Evolutionary conservation across 2,113 vertebrate genomes (phyloP), one percentile per base, ranked within the genome.

Genomic region (Siniperca chuatsi): DNA sequence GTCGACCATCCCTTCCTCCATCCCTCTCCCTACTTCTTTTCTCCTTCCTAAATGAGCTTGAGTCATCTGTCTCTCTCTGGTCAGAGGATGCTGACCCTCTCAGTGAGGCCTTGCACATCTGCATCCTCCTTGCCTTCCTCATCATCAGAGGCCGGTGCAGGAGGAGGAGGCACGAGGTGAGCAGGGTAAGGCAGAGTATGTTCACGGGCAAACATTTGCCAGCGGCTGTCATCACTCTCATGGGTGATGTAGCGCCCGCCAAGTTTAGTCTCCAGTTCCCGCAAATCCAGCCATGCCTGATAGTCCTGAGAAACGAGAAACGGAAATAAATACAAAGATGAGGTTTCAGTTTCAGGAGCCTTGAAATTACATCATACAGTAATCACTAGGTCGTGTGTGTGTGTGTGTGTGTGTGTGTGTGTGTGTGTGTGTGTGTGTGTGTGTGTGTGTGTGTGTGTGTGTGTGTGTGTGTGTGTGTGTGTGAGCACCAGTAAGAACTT

Each of bases 51-150:
- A 71, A 78, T 57, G 25, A 48, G 48, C 37, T 42, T 0, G 60
- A 81, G 87, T 83, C 60, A 16, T 40, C 4, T 8, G 11, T 21
- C 33, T 74, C 50, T 76, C 20, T 50, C 75, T 54, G 67, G 84
- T 97, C 94, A 98, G 86, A 98, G 97, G 86, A 98, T 94, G 91
- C 97, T 98, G 93, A 98, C 97, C 23, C 97, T 95, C 90, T 98
- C 97, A 0, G 97, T 96, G 84, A 98, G 95, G 10, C 97, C 97
- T 92, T 97, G 96, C 93, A 98, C 93, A n/a, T 97, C 96, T 0
- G 94, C 92, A 29, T 97, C 95, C 58, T 96, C 96, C 0, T 86
- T 84, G 0, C 89, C 88, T 9, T 94, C 92, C 3, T 95, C 95
- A 0, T 96, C 93, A 0, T 94, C 94, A 0, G 90, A 95, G 4